Conservation (phyloP, 1,140 invertebrate genomes). For the Harpegnathos saltator region DNA sequence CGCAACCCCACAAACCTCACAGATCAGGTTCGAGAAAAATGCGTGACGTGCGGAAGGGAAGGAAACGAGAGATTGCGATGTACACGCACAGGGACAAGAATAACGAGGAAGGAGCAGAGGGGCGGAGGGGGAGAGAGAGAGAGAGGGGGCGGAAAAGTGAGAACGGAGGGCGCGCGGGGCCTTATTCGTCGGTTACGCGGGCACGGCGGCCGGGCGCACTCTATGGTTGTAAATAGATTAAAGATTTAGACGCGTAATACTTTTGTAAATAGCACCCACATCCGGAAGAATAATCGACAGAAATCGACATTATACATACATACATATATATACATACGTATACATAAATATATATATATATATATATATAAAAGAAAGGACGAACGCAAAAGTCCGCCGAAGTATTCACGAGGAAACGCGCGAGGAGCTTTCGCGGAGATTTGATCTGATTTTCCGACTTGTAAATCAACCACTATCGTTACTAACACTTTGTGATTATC, state of each 20-base stretch:
- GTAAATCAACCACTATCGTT: constrained; percentile 58
- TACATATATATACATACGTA: constrained; percentile 23
- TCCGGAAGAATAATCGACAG: constrained; percentile 29
- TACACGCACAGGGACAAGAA: no score
- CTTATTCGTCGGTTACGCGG: constrained; percentile 67
- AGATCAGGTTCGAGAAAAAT: constrained; percentile 22
- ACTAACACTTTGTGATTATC: constrained; percentile 51
- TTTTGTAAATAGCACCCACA: constrained; percentile 70
- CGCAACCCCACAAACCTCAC: constrained; percentile 59
- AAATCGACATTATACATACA: constrained; percentile 51
- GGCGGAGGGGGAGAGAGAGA: no score
- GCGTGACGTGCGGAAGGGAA: neutral
- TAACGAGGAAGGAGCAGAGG: no score
- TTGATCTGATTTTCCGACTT: constrained; percentile 59
- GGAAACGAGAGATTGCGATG: neutral
- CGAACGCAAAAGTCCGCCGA: neutral
- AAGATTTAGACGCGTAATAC: constrained; percentile 55
- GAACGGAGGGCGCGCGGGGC: constrained; percentile 47
- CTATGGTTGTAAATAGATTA: constrained; percentile 76
- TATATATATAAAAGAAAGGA: constrained; percentile 16
- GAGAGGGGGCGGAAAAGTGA: neutral
- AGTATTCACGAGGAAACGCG: constrained; percentile 28
- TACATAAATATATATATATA: constrained; percentile 49
- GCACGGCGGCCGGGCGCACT: constrained; percentile 66
- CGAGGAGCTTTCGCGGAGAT: neutral